Percentiles rank a stretch among this genome's conserved stretches.
These are phyloP conservation scores for Bos taurus DNA, from an alignment of 2,113 vertebrate species.

Conservation along the genomic window DNA sequence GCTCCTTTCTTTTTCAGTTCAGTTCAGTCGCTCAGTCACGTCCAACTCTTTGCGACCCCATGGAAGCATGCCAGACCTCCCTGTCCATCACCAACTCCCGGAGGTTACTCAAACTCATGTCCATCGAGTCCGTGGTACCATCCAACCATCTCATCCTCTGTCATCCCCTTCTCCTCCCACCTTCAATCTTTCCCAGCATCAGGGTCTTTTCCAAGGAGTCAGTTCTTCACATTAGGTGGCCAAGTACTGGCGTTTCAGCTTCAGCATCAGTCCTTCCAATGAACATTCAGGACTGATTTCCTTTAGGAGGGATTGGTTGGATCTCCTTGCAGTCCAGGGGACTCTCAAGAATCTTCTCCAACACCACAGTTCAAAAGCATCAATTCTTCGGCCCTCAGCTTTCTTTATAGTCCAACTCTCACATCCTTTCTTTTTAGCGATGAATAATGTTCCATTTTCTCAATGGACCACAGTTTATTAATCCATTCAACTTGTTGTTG, in stretches of 20 bases:
- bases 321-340: not conserved
- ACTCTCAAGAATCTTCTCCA: not conserved
- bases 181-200: not conserved
- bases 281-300: not conserved
- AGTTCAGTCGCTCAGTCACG: not conserved
- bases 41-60: not conserved
- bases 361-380: not conserved
- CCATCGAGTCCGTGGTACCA: accelerated
- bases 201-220: not conserved
- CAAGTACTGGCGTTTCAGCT: not conserved
- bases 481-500: not conserved
- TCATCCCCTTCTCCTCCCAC: not conserved
- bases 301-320: not conserved
- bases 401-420: not conserved
- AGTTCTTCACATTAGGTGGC: not conserved
- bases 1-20: not conserved
- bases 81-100: not conserved
- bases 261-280: not conserved
- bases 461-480: not conserved
- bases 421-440: not conserved
- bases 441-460: not conserved
- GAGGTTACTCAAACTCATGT: not conserved
- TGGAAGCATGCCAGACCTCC: not conserved
- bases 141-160: not conserved
- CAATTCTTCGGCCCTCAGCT: not conserved